phyloP scores from a whole-genome alignment of 2,113 vertebrate genomes.

The Pan troglodytes region DNA sequence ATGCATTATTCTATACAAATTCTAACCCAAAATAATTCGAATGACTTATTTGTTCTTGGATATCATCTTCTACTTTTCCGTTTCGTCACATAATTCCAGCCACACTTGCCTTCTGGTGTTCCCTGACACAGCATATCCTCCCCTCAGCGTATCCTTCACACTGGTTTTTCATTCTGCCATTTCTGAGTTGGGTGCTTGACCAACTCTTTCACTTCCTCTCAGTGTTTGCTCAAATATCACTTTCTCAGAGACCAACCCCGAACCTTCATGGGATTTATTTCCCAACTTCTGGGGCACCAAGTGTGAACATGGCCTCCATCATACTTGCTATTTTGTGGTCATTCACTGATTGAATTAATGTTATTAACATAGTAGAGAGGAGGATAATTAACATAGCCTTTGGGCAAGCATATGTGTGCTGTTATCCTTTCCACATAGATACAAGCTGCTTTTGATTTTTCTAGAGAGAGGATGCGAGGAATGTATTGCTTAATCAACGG shows the following conservation, averaged over 20 bases:
- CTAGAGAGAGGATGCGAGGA: no score
- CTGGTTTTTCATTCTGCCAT: neutral
- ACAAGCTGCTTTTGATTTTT: no score
- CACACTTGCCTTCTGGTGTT: neutral
- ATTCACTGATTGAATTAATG: neutral
- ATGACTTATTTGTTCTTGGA: neutral
- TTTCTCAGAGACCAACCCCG: neutral
- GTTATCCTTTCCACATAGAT: no score
- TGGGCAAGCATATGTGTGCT: no score
- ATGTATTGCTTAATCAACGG: no score
- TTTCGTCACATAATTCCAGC: neutral
- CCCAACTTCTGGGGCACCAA: neutral
- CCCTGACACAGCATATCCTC: neutral
- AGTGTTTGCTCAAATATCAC: neutral
- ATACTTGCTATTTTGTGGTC: neutral
- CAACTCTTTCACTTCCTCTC: neutral
- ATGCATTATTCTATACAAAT: neutral
- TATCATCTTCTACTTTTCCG: neutral
- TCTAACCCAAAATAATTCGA: neutral
- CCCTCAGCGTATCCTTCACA: neutral
- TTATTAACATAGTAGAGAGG: neutral
- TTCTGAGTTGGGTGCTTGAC: neutral
- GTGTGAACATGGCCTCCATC: neutral
- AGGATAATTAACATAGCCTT: neutral
- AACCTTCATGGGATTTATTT: neutral